Percentiles rank a stretch among this genome's conserved stretches.
These are phyloP conservation scores for Theodoxus fluviatilis DNA, from an alignment of 2,888 invertebrate species.

Conservation along the genomic window DNA sequence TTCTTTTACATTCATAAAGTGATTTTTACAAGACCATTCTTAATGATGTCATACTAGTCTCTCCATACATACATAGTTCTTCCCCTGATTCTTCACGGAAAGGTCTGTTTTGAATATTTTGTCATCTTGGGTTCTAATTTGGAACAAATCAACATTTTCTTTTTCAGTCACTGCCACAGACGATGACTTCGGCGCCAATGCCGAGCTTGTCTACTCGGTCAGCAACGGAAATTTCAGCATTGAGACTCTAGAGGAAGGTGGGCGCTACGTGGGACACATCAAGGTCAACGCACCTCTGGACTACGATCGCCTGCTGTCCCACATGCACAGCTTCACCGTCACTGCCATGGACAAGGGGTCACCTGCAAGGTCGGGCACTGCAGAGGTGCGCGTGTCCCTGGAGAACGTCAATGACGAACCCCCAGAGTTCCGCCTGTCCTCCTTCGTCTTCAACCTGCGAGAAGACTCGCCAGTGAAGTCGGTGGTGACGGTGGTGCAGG, in stretches of 20 bases:
- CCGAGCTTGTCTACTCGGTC: conserved; percentile 56
- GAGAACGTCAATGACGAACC: conserved; percentile 98
- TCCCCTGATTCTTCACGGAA: not conserved
- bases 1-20: not conserved
- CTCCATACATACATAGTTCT: not conserved
- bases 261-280: conserved; percentile 53
- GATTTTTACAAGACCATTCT: not conserved
- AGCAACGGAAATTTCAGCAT: conserved; percentile 55
- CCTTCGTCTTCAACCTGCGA: conserved; percentile 43
- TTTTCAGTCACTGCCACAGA: conserved; percentile 85
- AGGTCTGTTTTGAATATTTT: not conserved
- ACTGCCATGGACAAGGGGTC: conserved; percentile 95
- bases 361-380: conserved; percentile 88
- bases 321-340: conserved; percentile 84
- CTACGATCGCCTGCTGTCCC: conserved; percentile 56
- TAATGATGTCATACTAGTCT: not conserved
- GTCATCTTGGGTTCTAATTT: too few species aligned
- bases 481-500: conserved; percentile 93
- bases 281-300: conserved; percentile 50
- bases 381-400: conserved; percentile 94
- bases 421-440: conserved; percentile 69
- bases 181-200: conserved; percentile 89
- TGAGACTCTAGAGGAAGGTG: conserved; percentile 42
- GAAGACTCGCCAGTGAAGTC: conserved; percentile 72
- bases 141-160: not conserved